Conservation (phyloP, 2,113 vertebrate species). For the Rhinolophus sinicus region DNA sequence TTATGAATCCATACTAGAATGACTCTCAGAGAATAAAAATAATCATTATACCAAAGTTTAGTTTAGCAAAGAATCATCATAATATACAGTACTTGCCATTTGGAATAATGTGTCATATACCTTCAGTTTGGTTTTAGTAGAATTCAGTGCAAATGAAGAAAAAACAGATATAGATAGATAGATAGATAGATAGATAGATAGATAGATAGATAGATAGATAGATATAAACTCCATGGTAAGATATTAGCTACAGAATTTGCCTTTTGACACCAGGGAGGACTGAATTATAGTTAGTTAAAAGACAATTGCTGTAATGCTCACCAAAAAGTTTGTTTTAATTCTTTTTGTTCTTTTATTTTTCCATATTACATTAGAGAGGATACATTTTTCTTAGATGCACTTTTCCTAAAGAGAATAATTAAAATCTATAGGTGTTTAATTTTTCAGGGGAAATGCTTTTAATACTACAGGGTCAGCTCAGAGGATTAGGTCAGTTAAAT, state of each 20-base stretch:
- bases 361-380: not conserved
- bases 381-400: slow-evolving; percentile 47
- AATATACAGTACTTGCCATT: not conserved
- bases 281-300: not conserved
- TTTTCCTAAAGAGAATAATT: slow-evolving; percentile 61
- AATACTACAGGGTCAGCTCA: slow-evolving; percentile 30
- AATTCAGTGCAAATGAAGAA: not conserved
- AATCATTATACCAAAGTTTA: not conserved
- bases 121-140: not conserved
- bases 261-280: not conserved
- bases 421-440: slow-evolving; percentile 54
- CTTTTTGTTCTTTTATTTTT: not conserved
- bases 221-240: not conserved
- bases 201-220: too few relatives aligned
- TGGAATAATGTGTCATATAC: not conserved
- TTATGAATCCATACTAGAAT: not conserved
- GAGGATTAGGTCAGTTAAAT: slow-evolving; percentile 62
- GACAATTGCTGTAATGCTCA: not conserved
- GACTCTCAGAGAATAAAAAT: not conserved
- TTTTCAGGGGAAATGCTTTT: slow-evolving; percentile 58
- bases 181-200: too few relatives aligned
- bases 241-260: not conserved
- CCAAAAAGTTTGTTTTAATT: not conserved
- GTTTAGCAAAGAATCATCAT: not conserved
- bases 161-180: too few relatives aligned